phyloP scores from a whole-genome alignment of 2,888 invertebrate species.

The Hermaeophaga mercurialis region DNA sequence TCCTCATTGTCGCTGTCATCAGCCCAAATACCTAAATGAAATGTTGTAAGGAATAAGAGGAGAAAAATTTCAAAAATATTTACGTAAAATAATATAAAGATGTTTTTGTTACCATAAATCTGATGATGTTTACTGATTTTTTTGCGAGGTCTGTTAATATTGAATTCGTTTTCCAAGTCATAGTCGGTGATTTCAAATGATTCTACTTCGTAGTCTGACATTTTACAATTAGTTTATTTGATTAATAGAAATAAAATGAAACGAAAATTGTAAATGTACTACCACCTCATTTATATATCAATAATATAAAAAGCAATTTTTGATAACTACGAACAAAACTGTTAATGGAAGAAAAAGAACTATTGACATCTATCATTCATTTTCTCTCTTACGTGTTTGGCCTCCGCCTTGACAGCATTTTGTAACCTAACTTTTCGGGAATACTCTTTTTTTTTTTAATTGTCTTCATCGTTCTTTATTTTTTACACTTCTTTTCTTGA shows the following conservation, averaged over 20 bases:
- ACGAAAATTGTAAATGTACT: no score
- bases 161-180: slow-evolving; percentile 92
- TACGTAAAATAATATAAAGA: slow-evolving; percentile 4
- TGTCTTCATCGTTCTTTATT: no score
- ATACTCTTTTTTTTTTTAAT: no score
- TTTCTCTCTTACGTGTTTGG: no score
- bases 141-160: slow-evolving; percentile 73
- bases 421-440: no score
- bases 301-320: no score
- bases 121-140: slow-evolving; percentile 85
- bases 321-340: no score
- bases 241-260: not conserved
- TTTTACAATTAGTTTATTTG: slow-evolving; percentile 49
- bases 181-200: slow-evolving; percentile 94
- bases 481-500: no score
- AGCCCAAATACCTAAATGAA: slow-evolving; percentile 81
- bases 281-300: no score
- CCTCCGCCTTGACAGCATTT: no score
- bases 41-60: not conserved
- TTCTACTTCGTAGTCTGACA: slow-evolving; percentile 89
- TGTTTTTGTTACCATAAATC: slow-evolving; percentile 77
- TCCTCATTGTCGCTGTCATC: slow-evolving; percentile 83
- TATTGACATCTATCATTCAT: no score
- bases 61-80: not conserved
- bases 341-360: no score